Percentiles rank a stretch among this genome's conserved stretches.
Conservation (phyloP, 2,797 vertebrate genomes). For the Astyanax mexicanus region DNA sequence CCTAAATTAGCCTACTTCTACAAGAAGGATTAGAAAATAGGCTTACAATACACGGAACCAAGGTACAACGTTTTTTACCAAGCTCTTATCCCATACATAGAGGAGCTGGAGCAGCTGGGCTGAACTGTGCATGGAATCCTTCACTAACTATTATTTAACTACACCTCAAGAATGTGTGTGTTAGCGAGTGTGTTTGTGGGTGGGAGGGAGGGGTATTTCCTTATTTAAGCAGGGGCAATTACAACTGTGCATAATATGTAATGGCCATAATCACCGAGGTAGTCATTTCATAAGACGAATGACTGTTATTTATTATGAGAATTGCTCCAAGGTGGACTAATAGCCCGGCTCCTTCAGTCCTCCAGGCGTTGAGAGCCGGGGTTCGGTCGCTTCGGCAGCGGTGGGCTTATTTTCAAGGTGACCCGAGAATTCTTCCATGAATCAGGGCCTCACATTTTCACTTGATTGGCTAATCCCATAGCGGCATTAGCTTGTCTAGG, state of each 20-base stretch:
- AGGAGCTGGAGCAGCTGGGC: not conserved
- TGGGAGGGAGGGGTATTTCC: slow-evolving; percentile 23
- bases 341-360: slow-evolving; percentile 30
- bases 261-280: slow-evolving; percentile 38
- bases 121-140: not conserved
- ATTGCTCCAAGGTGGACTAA: slow-evolving; percentile 50
- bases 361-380: slow-evolving; percentile 22
- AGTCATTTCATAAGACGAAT: slow-evolving; percentile 37
- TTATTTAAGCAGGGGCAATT: slow-evolving; percentile 22
- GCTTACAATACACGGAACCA: too few relatives aligned
- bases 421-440: slow-evolving; percentile 60
- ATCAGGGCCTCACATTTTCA: slow-evolving; percentile 62
- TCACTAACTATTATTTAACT: too few relatives aligned
- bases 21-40: too few relatives aligned
- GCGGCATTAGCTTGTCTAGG: slow-evolving; percentile 59
- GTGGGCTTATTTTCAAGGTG: slow-evolving; percentile 56
- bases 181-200: not conserved
- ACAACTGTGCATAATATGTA: slow-evolving; percentile 21
- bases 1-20: too few relatives aligned
- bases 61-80: too few relatives aligned
- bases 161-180: slow-evolving; percentile 11
- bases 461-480: slow-evolving; percentile 65
- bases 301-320: slow-evolving; percentile 42
- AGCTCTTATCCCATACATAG: too few relatives aligned
- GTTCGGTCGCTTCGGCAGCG: slow-evolving; percentile 35